These are phyloP conservation scores for Zaprionus capensis DNA, from an alignment of 1,140 invertebrate species.

Conservation along the genomic window DNA sequence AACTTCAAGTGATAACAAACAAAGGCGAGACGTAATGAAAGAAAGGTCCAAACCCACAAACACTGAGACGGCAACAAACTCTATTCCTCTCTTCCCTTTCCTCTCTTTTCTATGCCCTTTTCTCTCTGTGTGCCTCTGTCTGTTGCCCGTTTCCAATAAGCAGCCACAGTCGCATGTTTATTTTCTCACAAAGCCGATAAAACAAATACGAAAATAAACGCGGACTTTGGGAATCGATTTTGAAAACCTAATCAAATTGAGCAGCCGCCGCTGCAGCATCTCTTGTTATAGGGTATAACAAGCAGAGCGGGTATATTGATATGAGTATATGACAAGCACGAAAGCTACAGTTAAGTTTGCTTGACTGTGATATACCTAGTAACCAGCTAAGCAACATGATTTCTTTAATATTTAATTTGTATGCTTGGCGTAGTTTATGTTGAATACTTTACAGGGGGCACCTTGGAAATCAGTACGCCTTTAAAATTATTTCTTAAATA, in stretches of 20 bases:
- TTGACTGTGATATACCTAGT: too few species aligned
- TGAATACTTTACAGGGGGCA: too few species aligned
- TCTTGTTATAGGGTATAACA: neutral
- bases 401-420: too few species aligned
- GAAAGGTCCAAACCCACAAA: slow-evolving; percentile 41
- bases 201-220: slow-evolving; percentile 56
- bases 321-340: too few species aligned
- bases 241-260: slow-evolving; percentile 79
- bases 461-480: too few species aligned
- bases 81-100: neutral
- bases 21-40: slow-evolving; percentile 77
- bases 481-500: too few species aligned
- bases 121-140: neutral
- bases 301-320: neutral
- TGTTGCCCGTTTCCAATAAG: neutral
- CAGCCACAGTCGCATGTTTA: slow-evolving; percentile 48
- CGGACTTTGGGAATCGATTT: slow-evolving; percentile 66
- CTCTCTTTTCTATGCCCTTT: neutral
- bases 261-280: slow-evolving; percentile 30
- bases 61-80: neutral
- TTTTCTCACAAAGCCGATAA: slow-evolving; percentile 76
- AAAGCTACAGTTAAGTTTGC: too few species aligned
- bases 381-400: too few species aligned
- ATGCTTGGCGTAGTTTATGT: too few species aligned
- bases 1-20: slow-evolving; percentile 77